Evolutionary conservation across 92 coral and sea anemone genomes (phyloP).

Genomic region (Parazoanthus darwini): DNA sequence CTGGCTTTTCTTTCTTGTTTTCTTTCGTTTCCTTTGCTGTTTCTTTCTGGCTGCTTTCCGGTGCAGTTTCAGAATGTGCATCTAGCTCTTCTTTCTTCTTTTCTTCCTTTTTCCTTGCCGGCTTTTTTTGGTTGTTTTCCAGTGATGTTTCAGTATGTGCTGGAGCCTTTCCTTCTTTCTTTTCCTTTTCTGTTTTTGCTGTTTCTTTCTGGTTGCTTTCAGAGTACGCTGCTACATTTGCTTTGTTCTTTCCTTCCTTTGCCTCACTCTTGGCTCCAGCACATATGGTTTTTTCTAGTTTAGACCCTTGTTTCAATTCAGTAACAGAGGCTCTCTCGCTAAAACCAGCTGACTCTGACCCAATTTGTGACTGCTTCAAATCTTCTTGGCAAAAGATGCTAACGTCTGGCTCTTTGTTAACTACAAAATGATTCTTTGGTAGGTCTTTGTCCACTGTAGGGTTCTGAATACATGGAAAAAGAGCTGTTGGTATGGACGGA

Average conservation of each 20-base stretch:
- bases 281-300: background rate
- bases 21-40: too few relatives aligned
- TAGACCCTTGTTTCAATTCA: background rate
- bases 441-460: background rate
- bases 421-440: background rate
- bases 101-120: too few relatives aligned
- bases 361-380: background rate
- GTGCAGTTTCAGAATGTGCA: too few relatives aligned
- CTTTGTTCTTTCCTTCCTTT: background rate
- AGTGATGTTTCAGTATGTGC: too few relatives aligned
- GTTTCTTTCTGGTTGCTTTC: too few relatives aligned
- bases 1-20: background rate
- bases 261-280: background rate
- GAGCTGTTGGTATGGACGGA: background rate
- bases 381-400: background rate
- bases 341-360: background rate
- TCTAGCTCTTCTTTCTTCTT: background rate
- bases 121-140: background rate
- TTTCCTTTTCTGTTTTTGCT: too few relatives aligned
- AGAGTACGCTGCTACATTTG: too few relatives aligned
- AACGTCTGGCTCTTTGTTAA: background rate
- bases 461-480: background rate
- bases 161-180: background rate
- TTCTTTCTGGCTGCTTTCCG: background rate
- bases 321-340: background rate